A percentile compares a stretch with the other conserved stretches of the same genome.
These are phyloP conservation scores for Melanotus villosus DNA, from an alignment of 2,888 invertebrate genomes.

Conservation along the genomic window DNA sequence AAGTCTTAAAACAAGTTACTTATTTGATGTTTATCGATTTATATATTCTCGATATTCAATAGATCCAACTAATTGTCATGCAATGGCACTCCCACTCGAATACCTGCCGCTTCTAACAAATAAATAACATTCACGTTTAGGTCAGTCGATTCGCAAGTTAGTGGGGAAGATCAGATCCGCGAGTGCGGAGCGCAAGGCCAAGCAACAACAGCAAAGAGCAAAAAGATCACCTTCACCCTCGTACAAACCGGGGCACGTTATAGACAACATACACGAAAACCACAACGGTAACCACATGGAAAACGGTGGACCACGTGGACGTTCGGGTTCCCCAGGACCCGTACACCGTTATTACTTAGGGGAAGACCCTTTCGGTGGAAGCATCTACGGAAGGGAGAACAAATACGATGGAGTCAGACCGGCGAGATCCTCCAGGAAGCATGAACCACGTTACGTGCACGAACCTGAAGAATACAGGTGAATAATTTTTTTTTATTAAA, in stretches of 20 bases:
- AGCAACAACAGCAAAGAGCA: conserved; percentile 70
- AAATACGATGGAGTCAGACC: conserved; percentile 81
- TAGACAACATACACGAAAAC: conserved; percentile 68
- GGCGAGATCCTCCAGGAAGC: conserved; percentile 61
- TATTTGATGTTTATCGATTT: neutral
- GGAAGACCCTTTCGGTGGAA: conserved; percentile 88
- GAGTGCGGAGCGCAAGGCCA: conserved; percentile 77
- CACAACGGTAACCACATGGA: conserved; percentile 55
- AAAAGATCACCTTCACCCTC: conserved; percentile 73
- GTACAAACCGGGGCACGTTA: conserved; percentile 72
- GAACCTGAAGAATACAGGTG: conserved; percentile 69
- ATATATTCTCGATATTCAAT: conserved; percentile 4
- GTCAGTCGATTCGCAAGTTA: conserved; percentile 85
- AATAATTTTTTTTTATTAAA: conserved; percentile 37
- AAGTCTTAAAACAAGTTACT: neutral
- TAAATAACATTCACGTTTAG: conserved; percentile 67
- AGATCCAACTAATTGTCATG: conserved; percentile 32
- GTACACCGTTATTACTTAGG: conserved; percentile 87
- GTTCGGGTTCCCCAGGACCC: conserved; percentile 69
- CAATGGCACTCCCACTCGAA: conserved; percentile 40
- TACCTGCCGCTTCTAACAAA: conserved; percentile 32
- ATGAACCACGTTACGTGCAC: conserved; percentile 46
- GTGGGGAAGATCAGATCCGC: conserved; percentile 88
- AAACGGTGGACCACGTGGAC: conserved; percentile 51
- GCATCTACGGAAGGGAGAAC: conserved; percentile 88